Percentiles rank a stretch among this genome's conserved stretches.
These are phyloP conservation scores for Tholera decimalis DNA, from an alignment of 2,888 invertebrate genomes.

Conservation along the genomic window DNA sequence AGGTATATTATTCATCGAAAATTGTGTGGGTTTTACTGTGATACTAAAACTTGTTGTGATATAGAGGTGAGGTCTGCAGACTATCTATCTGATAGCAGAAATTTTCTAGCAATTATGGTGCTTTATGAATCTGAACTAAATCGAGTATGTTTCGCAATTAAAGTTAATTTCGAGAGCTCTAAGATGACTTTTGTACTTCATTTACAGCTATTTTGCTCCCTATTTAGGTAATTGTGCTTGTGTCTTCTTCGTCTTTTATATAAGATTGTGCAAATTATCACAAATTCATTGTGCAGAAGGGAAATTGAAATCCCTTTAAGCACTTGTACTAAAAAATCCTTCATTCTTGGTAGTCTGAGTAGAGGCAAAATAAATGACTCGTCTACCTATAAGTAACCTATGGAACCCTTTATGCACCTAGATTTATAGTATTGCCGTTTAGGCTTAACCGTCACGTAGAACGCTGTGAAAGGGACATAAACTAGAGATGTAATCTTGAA, in stretches of 20 bases:
- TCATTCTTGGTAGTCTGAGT: conserved; percentile 34
- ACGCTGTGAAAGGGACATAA: not conserved
- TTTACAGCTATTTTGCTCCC: too few relatives aligned
- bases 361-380: conserved; percentile 24
- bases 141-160: too few relatives aligned
- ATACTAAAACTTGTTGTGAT: not conserved
- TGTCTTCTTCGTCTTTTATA: too few relatives aligned
- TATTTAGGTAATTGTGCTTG: too few relatives aligned
- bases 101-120: too few relatives aligned
- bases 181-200: too few relatives aligned
- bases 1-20: conserved; percentile 40
- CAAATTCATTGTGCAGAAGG: not conserved
- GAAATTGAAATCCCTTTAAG: conserved; percentile 9
- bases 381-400: conserved; percentile 32
- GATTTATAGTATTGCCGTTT: conserved; percentile 24
- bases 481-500: conserved; percentile 10
- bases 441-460: conserved; percentile 16
- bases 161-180: not conserved
- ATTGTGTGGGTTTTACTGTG: conserved; percentile 14
- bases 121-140: not conserved
- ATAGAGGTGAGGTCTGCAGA: not conserved
- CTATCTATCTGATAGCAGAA: not conserved
- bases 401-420: conserved; percentile 22
- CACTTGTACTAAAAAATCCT: conserved; percentile 21
- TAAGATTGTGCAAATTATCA: too few relatives aligned